A percentile compares a stretch with the other conserved stretches of the same genome.
Conservation (phyloP, 2,888 invertebrate species). For the Melangyna quadrimaculata region DNA sequence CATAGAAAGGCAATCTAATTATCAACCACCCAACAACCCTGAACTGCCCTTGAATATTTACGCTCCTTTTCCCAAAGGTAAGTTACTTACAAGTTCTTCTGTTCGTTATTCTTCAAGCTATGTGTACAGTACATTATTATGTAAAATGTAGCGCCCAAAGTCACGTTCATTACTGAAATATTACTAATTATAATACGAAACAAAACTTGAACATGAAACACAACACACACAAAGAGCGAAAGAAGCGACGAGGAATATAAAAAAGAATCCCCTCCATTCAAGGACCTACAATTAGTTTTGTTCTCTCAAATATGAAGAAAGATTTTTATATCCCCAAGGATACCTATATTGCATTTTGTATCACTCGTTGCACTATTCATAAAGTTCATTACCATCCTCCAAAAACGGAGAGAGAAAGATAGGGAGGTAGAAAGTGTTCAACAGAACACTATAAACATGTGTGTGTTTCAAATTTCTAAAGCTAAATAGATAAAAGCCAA, state of each 20-base stretch:
- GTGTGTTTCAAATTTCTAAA: slow-evolving; percentile 40
- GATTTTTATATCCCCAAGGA: slow-evolving; percentile 23
- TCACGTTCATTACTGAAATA: slow-evolving; percentile 59
- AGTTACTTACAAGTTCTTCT: background rate
- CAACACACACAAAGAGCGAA: background rate
- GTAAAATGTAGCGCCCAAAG: slow-evolving; percentile 38
- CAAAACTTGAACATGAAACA: slow-evolving; percentile 32
- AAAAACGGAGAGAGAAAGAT: background rate
- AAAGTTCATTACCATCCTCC: slow-evolving; percentile 67
- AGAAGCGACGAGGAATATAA: background rate
- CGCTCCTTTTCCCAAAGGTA: slow-evolving; percentile 7
- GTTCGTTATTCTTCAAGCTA: background rate
- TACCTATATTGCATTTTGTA: slow-evolving; percentile 15
- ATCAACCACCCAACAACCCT: slow-evolving; percentile 10
- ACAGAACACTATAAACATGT: background rate
- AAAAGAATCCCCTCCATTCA: background rate
- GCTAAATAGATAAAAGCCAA: slow-evolving; percentile 65
- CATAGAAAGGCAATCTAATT: slow-evolving; percentile 30
- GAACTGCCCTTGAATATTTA: slow-evolving; percentile 31
- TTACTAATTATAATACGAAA: slow-evolving; percentile 57
- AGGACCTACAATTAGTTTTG: slow-evolving; percentile 64
- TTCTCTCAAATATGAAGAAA: slow-evolving; percentile 12
- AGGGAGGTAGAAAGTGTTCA: background rate
- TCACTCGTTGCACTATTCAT: slow-evolving; percentile 47
- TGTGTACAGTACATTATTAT: background rate